A percentile compares a stretch with the other conserved stretches of the same genome.
Conservation (phyloP, 2,797 vertebrate species). For the Pampus argenteus region DNA sequence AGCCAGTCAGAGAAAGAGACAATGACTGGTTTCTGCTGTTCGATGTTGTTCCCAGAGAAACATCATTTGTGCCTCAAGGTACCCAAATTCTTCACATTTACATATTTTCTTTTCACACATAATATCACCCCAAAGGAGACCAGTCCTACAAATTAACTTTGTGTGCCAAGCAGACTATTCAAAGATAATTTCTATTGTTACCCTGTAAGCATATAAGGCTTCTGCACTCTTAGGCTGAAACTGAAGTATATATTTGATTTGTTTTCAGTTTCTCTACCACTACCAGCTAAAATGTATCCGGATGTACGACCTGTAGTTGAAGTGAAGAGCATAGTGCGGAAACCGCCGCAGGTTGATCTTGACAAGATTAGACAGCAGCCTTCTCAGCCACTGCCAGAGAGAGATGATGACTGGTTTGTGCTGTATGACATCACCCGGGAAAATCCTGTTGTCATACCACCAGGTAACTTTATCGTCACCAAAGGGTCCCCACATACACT, state of each 20-base stretch:
- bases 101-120: not conserved
- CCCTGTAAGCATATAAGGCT: not conserved
- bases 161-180: not conserved
- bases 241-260: slow-evolving; percentile 7
- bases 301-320: slow-evolving; percentile 36
- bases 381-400: slow-evolving; percentile 34
- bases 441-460: slow-evolving; percentile 44
- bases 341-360: slow-evolving; percentile 18
- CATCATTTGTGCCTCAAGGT: slow-evolving; percentile 69
- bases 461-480: slow-evolving; percentile 63
- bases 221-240: not conserved
- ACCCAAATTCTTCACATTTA: slow-evolving; percentile 22
- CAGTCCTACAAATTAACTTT: not conserved
- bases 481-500: not conserved
- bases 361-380: slow-evolving; percentile 44
- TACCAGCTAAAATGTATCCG: slow-evolving; percentile 32
- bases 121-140: not conserved
- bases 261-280: slow-evolving; percentile 41
- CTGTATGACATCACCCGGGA: slow-evolving; percentile 51
- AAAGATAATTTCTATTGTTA: not conserved
- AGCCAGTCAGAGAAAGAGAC: slow-evolving; percentile 20
- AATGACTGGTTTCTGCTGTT: slow-evolving; percentile 76
- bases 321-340: slow-evolving; percentile 39
- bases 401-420: slow-evolving; percentile 74
- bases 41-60: slow-evolving; percentile 55